Percentiles rank a stretch among this genome's conserved stretches.
phyloP scores from a whole-genome alignment of 2,888 invertebrate genomes.

The Acrocyrtus sp. region DNA sequence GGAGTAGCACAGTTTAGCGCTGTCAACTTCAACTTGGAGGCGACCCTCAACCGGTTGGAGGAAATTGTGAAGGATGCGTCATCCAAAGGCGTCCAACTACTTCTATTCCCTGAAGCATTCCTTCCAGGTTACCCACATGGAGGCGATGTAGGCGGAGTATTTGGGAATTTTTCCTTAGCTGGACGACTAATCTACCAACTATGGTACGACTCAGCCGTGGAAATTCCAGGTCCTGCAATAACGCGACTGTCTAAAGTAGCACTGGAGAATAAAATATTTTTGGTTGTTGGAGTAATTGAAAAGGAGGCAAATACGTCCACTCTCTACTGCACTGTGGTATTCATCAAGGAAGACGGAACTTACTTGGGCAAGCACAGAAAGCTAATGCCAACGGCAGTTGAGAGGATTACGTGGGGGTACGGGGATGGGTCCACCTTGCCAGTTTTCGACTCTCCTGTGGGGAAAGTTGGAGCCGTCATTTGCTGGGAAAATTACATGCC shows the following conservation, averaged over 20 bases:
- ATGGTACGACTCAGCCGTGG: constrained; percentile 47
- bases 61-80: constrained; percentile 39
- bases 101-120: constrained; percentile 53
- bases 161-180: constrained; percentile 25
- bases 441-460: constrained; percentile 46
- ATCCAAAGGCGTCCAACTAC: constrained; percentile 33
- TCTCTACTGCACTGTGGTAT: constrained; percentile 48
- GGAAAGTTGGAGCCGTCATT: constrained; percentile 51
- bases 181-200: constrained; percentile 41
- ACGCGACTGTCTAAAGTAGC: constrained; percentile 28
- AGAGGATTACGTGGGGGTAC: constrained; percentile 44
- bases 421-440: constrained; percentile 55
- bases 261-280: constrained; percentile 36
- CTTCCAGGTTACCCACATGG: constrained; percentile 49
- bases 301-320: constrained; percentile 39
- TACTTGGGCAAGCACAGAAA: constrained; percentile 54
- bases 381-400: constrained; percentile 52
- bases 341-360: constrained; percentile 39
- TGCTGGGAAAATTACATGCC: constrained; percentile 61
- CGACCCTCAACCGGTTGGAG: constrained; percentile 33
- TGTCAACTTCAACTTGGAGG: constrained; percentile 37
- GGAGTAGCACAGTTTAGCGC: constrained; percentile 51
- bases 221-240: constrained; percentile 50
- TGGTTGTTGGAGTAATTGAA: constrained; percentile 52
- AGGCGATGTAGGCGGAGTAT: constrained; percentile 32